These are phyloP conservation scores for Falco cherrug DNA, from an alignment of 2,797 vertebrate genomes.

Conservation along the genomic window DNA sequence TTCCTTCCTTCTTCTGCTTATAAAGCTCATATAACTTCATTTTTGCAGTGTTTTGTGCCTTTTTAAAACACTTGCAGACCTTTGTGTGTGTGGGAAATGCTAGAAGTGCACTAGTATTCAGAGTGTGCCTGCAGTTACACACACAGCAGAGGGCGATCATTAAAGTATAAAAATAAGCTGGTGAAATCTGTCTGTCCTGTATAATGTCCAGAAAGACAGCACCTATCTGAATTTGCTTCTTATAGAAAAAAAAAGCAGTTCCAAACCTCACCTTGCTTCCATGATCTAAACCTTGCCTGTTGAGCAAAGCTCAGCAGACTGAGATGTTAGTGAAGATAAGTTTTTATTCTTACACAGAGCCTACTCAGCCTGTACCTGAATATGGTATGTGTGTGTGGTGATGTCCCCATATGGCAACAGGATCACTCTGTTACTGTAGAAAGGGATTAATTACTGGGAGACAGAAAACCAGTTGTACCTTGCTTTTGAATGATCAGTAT, in stretches of 20 bases:
- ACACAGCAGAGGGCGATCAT: background rate
- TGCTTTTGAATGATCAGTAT: background rate
- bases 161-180: background rate
- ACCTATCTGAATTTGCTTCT: background rate
- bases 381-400: rapidly evolving
- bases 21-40: background rate
- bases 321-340: background rate
- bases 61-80: background rate
- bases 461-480: background rate
- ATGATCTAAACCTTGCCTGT: background rate
- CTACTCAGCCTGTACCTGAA: background rate
- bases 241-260: background rate
- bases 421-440: background rate
- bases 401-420: background rate
- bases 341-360: background rate
- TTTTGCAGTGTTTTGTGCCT: background rate
- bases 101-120: background rate
- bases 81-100: background rate
- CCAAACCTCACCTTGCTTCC: background rate
- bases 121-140: background rate
- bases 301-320: background rate
- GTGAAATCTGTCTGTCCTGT: background rate
- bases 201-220: background rate
- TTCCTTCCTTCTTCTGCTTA: background rate
- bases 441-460: background rate